Percentiles rank a stretch among this genome's conserved stretches.
Evolutionary conservation across 2,113 vertebrate genomes (phyloP).

Genomic region (Eurystomus gularis): DNA sequence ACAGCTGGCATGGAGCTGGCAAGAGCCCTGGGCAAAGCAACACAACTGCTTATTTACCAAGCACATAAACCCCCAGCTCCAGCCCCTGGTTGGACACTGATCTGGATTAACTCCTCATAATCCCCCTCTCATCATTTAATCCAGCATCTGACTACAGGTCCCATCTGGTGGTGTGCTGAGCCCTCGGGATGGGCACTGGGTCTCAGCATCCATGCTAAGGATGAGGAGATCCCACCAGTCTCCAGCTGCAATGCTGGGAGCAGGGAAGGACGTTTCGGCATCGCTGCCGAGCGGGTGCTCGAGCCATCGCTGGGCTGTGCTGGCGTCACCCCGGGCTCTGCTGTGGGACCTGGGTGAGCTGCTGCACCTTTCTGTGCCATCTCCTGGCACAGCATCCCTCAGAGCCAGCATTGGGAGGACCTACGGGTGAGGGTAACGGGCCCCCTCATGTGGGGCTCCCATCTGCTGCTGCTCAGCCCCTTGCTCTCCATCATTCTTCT

Average conservation of each 20-base stretch:
- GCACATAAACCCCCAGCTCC: not conserved
- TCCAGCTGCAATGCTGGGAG: not conserved
- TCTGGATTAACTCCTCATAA: constrained; percentile 29
- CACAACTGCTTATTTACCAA: not conserved
- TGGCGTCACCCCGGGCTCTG: not conserved
- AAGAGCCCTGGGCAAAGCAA: not conserved
- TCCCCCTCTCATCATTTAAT: constrained; percentile 30
- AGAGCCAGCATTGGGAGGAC: not conserved
- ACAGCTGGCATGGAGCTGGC: not conserved
- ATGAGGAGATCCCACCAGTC: not conserved
- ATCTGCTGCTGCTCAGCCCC: not conserved
- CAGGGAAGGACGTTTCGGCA: not conserved
- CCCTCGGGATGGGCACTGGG: not conserved
- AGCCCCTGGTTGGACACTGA: constrained; percentile 12
- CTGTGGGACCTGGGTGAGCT: not conserved
- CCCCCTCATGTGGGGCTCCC: fast-evolving
- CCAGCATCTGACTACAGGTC: not conserved
- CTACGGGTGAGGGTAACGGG: not conserved
- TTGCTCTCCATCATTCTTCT: not conserved
- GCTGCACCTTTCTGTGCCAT: not conserved
- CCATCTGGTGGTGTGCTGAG: not conserved
- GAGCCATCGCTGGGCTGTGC: not conserved
- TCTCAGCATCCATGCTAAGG: not conserved
- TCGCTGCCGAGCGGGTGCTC: not conserved
- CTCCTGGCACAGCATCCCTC: not conserved